These are phyloP conservation scores for Pyrocephalus nanus DNA, from an alignment of 2,797 vertebrate genomes.

Conservation along the genomic window DNA sequence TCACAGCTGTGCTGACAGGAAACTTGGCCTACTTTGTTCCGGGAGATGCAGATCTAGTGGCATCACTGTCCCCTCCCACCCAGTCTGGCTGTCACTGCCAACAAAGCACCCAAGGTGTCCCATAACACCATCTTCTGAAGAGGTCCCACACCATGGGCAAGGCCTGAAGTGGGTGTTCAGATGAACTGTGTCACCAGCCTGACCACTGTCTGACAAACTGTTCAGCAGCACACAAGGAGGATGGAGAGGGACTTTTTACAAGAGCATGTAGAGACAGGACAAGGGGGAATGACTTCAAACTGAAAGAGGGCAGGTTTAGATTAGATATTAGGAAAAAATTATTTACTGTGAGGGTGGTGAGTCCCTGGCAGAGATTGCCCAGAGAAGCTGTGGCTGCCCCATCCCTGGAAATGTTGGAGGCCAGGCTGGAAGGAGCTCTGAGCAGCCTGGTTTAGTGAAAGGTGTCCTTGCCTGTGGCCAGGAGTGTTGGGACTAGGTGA, in stretches of 20 bases:
- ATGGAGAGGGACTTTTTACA: background rate
- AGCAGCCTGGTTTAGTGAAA: background rate
- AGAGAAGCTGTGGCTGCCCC: background rate
- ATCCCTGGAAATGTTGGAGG: background rate
- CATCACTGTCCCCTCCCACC: background rate
- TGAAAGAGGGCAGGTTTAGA: background rate
- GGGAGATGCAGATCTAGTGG: background rate
- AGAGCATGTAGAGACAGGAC: background rate
- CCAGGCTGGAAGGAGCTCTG: background rate
- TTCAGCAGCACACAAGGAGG: background rate
- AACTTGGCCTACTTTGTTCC: background rate
- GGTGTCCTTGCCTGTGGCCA: background rate
- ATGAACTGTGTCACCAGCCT: background rate
- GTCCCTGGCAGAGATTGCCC: background rate
- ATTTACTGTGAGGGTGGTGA: background rate
- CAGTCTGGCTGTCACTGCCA: background rate
- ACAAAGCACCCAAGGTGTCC: accelerated
- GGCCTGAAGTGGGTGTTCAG: background rate
- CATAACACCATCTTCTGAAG: background rate
- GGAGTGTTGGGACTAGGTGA: background rate
- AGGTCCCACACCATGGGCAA: background rate
- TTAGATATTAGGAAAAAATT: background rate
- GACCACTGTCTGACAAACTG: background rate
- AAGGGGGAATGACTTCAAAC: background rate
- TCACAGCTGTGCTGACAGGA: background rate